Conservation (phyloP, 2,113 vertebrate species). For the Galbula dea region DNA sequence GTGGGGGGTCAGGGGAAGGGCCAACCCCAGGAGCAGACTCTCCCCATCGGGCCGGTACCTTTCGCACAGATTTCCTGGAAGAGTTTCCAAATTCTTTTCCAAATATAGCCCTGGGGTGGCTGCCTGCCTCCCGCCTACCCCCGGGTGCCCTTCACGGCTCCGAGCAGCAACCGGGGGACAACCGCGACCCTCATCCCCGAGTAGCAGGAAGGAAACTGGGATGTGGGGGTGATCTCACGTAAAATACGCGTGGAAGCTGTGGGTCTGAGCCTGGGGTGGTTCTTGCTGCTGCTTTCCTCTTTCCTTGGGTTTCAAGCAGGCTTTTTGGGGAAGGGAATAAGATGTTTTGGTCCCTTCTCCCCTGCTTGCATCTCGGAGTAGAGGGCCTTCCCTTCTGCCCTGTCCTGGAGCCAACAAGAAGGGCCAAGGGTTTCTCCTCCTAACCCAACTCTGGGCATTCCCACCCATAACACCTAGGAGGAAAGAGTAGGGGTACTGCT, state of each 20-base stretch:
- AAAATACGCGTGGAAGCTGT: neutral
- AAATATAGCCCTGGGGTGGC: conserved; percentile 61
- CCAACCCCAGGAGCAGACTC: neutral
- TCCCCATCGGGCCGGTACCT: neutral
- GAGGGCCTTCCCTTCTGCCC: neutral
- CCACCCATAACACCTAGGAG: neutral
- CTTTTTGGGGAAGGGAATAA: rapidly evolving
- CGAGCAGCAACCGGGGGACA: neutral
- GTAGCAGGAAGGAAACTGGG: neutral
- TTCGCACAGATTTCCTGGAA: conserved; percentile 55
- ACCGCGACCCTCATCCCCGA: neutral
- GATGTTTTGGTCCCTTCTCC: neutral
- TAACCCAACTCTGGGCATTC: neutral
- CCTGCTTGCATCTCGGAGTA: neutral
- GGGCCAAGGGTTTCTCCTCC: neutral
- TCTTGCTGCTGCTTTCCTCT: neutral
- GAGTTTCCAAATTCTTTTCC: conserved; percentile 68
- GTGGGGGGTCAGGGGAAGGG: neutral
- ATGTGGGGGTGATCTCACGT: too few species aligned
- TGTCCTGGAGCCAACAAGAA: neutral
- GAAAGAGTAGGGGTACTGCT: neutral
- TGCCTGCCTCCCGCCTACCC: neutral
- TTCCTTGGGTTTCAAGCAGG: too few species aligned
- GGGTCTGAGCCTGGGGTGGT: too few species aligned
- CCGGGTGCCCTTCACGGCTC: neutral